These are phyloP conservation scores for Jaculus jaculus DNA, from an alignment of 2,113 vertebrate species.

Conservation along the genomic window DNA sequence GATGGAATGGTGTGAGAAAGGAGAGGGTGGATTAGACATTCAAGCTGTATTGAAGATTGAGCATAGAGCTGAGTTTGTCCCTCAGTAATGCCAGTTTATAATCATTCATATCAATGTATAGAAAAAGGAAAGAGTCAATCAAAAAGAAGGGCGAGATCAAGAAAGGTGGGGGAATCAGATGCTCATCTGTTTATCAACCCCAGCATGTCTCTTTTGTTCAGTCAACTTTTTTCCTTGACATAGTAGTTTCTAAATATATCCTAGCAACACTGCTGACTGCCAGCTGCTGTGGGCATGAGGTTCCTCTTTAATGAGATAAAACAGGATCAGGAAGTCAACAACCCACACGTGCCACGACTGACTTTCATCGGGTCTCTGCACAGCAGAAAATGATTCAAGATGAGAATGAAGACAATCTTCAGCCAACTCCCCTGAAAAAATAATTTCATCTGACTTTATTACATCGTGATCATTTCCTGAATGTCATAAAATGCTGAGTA, in stretches of 20 bases:
- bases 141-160: background rate
- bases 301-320: constrained; percentile 78
- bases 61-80: constrained; percentile 50
- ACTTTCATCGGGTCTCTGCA: constrained; percentile 74
- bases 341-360: constrained; percentile 28
- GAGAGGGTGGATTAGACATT: constrained; percentile 80
- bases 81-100: constrained; percentile 60
- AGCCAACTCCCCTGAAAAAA: constrained; percentile 73
- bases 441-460: constrained; percentile 79
- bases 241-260: constrained; percentile 79
- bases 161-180: background rate
- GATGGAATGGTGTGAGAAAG: constrained; percentile 69
- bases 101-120: constrained; percentile 64
- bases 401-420: constrained; percentile 73
- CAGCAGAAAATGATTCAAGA: constrained; percentile 67
- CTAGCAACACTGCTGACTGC: constrained; percentile 61
- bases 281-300: constrained; percentile 63
- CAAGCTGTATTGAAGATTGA: constrained; percentile 67
- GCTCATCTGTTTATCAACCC: background rate
- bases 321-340: constrained; percentile 67
- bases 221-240: constrained; percentile 65
- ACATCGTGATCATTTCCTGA: constrained; percentile 80
- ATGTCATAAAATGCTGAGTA: constrained; percentile 77
- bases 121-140: constrained; percentile 34
- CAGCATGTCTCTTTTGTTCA: constrained; percentile 30